Evolutionary conservation across 2,888 invertebrate species (phyloP).

Genomic region (Sminthurides aquaticus): DNA sequence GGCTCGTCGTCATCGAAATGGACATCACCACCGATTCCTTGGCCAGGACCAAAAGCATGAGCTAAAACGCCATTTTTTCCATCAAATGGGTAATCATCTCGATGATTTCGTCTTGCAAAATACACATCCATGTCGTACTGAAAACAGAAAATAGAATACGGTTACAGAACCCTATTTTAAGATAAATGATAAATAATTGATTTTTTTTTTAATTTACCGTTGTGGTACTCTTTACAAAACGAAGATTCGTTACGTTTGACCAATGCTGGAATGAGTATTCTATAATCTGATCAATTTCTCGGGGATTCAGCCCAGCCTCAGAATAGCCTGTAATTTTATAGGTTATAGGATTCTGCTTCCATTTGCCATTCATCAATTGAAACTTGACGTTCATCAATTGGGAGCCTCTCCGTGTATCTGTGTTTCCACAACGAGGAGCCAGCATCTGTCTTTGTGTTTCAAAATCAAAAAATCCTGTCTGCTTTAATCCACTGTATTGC

Average conservation of each 20-base stretch:
- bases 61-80: conserved; percentile 10
- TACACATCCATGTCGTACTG: conserved; percentile 54
- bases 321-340: conserved; percentile 31
- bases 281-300: conserved; percentile 24
- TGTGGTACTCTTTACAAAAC: conserved; percentile 29
- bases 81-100: conserved; percentile 91
- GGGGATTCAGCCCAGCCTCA: conserved; percentile 20
- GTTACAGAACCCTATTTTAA: not conserved
- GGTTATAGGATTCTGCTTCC: conserved; percentile 28
- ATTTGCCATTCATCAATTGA: conserved; percentile 10
- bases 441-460: conserved; percentile 6
- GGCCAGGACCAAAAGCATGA: conserved; percentile 15
- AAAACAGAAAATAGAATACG: conserved; percentile 15
- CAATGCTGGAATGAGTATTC: conserved; percentile 33
- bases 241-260: conserved; percentile 29
- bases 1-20: conserved; percentile 23
- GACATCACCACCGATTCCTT: conserved; percentile 12
- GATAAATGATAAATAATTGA: not conserved
- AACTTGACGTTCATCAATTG: conserved; percentile 9
- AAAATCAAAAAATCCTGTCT: not conserved
- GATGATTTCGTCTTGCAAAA: conserved; percentile 84
- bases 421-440: conserved; percentile 12
- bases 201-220: not conserved
- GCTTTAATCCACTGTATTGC: conserved; percentile 4
- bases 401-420: conserved; percentile 8